Evolutionary conservation across 2,113 vertebrate species (phyloP), one percentile per base, ranked within the genome.

Genomic region (Tapirus terrestris): DNA sequence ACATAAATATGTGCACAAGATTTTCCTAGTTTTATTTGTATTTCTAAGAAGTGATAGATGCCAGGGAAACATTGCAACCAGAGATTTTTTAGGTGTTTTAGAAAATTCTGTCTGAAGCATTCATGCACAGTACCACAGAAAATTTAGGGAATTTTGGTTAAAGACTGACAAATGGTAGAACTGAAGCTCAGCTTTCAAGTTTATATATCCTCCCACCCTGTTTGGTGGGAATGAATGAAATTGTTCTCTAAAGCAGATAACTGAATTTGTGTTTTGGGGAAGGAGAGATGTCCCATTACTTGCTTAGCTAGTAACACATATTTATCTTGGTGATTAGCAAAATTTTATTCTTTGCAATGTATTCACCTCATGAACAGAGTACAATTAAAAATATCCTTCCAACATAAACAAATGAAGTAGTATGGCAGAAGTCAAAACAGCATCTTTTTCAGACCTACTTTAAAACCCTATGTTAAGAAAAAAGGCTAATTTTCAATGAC

Each of bases 401-500:
- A 93, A 58, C 31, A 84, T 45, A 85, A 92, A 90, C 17, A 65
- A 77, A 45, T 86, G 85, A 68, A 79, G 92, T 61, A 89, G 21
- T 89, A 89, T 68, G 31, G 13, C 17, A 96, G 33, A 94, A 81
- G 12, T 58, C 88, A 91, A 93, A 75, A 89, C 13, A 86, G 13
- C 25, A 36, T 0, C 23, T 27, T 81, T 92, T 86, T 76, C 12
- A 88, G 16, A 88, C 16, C 11, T 94, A 39, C 81, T 70, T 97
- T 84, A 67, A 91, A 83, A 39, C 27, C 20, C 2, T 16, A 61
- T 53, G 9, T 56, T 89, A 85, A 79, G 27, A 89, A 51, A 73
- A 63, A 82, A 67, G 27, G 12, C 48, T 63, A 93, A 58, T 72
- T 89, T 77, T 84, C 58, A 94, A 91, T 81, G 77, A 60, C 65